Conservation (phyloP, 2,797 vertebrate genomes). For the Cuculus canorus region DNA sequence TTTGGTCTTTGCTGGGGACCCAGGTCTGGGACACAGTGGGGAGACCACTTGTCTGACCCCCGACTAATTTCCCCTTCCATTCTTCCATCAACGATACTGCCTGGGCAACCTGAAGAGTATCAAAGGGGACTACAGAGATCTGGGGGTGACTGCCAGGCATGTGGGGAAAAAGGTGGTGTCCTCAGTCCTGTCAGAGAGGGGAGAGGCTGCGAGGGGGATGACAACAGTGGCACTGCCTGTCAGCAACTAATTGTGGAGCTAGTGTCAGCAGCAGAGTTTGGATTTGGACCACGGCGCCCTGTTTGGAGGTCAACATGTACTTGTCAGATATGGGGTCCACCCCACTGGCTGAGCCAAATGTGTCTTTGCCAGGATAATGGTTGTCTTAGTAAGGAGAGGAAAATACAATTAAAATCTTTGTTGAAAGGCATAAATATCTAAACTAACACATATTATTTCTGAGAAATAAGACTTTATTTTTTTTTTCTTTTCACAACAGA, state of each 20-base stretch:
- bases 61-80: background rate
- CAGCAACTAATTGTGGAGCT: background rate
- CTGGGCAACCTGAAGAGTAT: background rate
- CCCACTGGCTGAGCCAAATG: background rate
- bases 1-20: background rate
- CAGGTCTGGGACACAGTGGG: background rate
- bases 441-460: background rate
- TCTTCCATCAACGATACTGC: background rate
- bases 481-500: background rate
- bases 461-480: background rate
- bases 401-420: background rate
- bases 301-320: background rate
- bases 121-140: background rate
- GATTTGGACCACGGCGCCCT: background rate
- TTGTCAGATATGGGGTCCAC: background rate
- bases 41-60: background rate
- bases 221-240: background rate
- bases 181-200: background rate
- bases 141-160: background rate
- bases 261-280: background rate
- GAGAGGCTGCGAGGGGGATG: background rate
- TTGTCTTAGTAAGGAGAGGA: background rate
- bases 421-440: background rate
- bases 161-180: background rate
- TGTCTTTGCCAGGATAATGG: background rate